A percentile compares a stretch with the other conserved stretches of the same genome.
Evolutionary conservation across 2,113 vertebrate species (phyloP).

Genomic region (Rana temporaria): DNA sequence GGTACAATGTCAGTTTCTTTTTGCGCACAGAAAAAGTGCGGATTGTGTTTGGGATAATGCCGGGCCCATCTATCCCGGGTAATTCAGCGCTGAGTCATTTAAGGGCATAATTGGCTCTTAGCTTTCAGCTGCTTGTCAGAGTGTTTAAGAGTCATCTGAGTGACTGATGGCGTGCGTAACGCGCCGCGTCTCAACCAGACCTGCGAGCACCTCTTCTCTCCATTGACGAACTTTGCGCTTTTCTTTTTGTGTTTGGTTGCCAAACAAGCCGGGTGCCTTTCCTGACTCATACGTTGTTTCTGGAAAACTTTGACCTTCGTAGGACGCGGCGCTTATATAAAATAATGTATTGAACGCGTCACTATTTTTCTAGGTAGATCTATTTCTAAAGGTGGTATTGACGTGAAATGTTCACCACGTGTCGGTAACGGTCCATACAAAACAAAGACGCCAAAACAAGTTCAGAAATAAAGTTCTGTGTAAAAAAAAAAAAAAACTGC

Average conservation of each 20-base stretch:
- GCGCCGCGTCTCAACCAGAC: not conserved
- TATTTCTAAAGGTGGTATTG: too few species aligned
- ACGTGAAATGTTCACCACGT: too few species aligned
- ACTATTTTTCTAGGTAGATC: too few species aligned
- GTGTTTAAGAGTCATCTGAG: slow-evolving; percentile 1
- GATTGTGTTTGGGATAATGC: not conserved
- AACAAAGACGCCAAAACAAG: too few species aligned
- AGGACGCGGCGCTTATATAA: too few species aligned
- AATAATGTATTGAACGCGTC: too few species aligned
- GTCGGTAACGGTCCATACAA: too few species aligned
- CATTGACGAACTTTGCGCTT: slow-evolving; percentile 15
- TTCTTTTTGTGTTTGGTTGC: not conserved
- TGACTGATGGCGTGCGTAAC: slow-evolving; percentile 16
- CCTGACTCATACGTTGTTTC: not conserved
- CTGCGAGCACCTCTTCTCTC: slow-evolving; percentile 5
- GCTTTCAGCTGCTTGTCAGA: slow-evolving; percentile 4
- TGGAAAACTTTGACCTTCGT: not conserved
- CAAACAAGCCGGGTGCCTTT: not conserved
- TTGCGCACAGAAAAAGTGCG: not conserved
- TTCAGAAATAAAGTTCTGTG: too few species aligned
- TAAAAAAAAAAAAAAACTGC: too few species aligned
- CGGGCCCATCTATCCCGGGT: not conserved
- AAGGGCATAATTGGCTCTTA: slow-evolving; percentile 30
- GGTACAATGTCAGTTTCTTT: too few species aligned
- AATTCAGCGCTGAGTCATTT: slow-evolving; percentile 4